Evolutionary conservation across 2,888 invertebrate species (phyloP).

Genomic region (Palloptera scutellata): DNA sequence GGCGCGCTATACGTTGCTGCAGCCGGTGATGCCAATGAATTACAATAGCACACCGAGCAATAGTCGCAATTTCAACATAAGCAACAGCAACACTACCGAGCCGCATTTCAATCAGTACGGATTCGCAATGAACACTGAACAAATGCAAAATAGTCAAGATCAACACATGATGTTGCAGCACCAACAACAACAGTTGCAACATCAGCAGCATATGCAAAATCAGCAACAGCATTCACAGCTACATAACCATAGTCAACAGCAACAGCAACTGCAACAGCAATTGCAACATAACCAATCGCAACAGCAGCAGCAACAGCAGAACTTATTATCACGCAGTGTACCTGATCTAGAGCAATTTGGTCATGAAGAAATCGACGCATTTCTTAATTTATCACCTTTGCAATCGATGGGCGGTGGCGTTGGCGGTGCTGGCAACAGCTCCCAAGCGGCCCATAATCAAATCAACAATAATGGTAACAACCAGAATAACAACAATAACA

Average conservation of each 20-base stretch:
- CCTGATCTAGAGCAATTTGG: slow-evolving; percentile 51
- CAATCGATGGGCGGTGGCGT: slow-evolving; percentile 43
- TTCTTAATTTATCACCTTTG: slow-evolving; percentile 57
- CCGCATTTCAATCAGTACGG: slow-evolving; percentile 56
- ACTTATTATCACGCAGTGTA: slow-evolving; percentile 48
- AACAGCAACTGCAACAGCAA: slow-evolving; percentile 40
- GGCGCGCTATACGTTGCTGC: slow-evolving; percentile 78
- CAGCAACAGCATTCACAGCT: slow-evolving; percentile 50
- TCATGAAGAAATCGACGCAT: slow-evolving; percentile 59
- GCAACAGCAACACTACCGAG: slow-evolving; percentile 32
- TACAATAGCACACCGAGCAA: slow-evolving; percentile 42
- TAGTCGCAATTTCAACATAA: slow-evolving; percentile 46
- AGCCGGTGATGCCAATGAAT: slow-evolving; percentile 56
- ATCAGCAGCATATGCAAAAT: slow-evolving; percentile 46
- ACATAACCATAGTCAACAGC: slow-evolving; percentile 33
- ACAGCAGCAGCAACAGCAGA: slow-evolving; percentile 42
- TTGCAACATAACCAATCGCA: slow-evolving; percentile 44
- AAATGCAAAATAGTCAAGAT: slow-evolving; percentile 52
- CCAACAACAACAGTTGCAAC: slow-evolving; percentile 45
- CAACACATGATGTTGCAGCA: slow-evolving; percentile 56
- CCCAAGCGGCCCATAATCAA: slow-evolving; percentile 37
- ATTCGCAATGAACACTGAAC: slow-evolving; percentile 53
- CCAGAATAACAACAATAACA: slow-evolving; percentile 34
- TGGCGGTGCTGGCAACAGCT: neutral
- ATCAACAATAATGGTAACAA: slow-evolving; percentile 35